Conservation (phyloP, 2,888 invertebrate species). For the Schizaphis graminum region DNA sequence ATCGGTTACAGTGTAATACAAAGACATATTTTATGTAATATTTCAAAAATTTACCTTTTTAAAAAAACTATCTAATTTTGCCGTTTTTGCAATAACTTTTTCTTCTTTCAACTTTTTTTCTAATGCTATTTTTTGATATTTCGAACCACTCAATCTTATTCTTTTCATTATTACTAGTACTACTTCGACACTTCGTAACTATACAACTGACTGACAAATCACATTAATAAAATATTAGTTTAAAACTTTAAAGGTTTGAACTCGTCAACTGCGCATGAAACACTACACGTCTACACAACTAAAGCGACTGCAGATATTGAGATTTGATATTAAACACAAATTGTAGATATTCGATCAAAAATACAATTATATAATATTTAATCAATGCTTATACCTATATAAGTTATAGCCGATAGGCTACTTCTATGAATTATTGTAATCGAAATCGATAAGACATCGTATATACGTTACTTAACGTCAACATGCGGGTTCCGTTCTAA, state of each 20-base stretch:
- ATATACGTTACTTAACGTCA: background rate
- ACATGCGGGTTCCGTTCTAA: too few relatives aligned
- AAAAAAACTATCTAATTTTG: slow-evolving; percentile 17
- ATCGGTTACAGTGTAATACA: slow-evolving; percentile 13
- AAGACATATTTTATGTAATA: slow-evolving; percentile 9
- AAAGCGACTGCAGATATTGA: background rate
- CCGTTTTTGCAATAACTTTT: slow-evolving; percentile 14
- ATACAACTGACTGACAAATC: slow-evolving; percentile 6
- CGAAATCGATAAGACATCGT: too few relatives aligned
- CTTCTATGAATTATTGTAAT: too few relatives aligned
- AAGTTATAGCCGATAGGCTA: too few relatives aligned
- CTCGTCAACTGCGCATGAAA: background rate
- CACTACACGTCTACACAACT: background rate
- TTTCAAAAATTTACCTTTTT: slow-evolving; percentile 18
- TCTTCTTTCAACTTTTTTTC: slow-evolving; percentile 27
- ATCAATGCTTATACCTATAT: too few relatives aligned
- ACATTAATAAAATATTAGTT: slow-evolving; percentile 12
- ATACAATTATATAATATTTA: too few relatives aligned
- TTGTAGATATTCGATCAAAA: background rate
- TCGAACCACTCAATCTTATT: background rate
- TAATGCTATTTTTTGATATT: slow-evolving; percentile 9
- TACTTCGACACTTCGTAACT: background rate
- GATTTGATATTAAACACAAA: background rate
- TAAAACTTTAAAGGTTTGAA: background rate
- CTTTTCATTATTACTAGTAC: slow-evolving; percentile 4